phyloP scores from a whole-genome alignment of 1,140 invertebrate genomes.

The Pachyrhynchus sulphureomaculatus region DNA sequence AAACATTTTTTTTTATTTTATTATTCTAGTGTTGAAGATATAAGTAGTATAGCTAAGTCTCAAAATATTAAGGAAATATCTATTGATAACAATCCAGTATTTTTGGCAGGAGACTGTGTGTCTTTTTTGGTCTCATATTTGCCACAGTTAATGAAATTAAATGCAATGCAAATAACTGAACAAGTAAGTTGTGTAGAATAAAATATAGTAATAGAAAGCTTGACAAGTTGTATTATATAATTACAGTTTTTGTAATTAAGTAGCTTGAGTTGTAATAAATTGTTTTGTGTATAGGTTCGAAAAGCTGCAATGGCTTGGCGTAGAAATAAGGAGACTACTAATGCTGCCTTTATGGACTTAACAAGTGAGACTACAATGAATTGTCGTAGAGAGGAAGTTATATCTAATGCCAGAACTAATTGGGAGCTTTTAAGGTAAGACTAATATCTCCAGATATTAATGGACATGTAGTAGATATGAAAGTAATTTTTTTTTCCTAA shows the following conservation, averaged over 20 bases:
- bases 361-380: constrained; percentile 67
- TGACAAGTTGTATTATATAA: neutral
- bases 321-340: constrained; percentile 70
- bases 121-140: constrained; percentile 78
- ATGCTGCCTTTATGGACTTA: constrained; percentile 65
- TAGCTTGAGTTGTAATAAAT: neutral
- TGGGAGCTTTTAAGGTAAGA: constrained; percentile 71
- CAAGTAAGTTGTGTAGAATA: no score
- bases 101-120: constrained; percentile 69
- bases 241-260: neutral
- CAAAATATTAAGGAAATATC: constrained; percentile 75
- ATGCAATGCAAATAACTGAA: constrained; percentile 74
- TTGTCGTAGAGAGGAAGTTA: constrained; percentile 71
- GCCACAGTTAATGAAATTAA: constrained; percentile 67
- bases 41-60: constrained; percentile 73
- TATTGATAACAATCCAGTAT: constrained; percentile 84
- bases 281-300: constrained; percentile 44
- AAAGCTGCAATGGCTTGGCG: constrained; percentile 74
- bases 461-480: neutral
- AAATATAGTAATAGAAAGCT: no score
- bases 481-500: neutral
- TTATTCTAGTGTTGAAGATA: constrained; percentile 82
- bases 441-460: neutral
- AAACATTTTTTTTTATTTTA: no score
- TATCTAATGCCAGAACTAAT: constrained; percentile 77